These are phyloP conservation scores for Anomalospiza imberbis DNA, from an alignment of 2,797 vertebrate species.

Conservation along the genomic window DNA sequence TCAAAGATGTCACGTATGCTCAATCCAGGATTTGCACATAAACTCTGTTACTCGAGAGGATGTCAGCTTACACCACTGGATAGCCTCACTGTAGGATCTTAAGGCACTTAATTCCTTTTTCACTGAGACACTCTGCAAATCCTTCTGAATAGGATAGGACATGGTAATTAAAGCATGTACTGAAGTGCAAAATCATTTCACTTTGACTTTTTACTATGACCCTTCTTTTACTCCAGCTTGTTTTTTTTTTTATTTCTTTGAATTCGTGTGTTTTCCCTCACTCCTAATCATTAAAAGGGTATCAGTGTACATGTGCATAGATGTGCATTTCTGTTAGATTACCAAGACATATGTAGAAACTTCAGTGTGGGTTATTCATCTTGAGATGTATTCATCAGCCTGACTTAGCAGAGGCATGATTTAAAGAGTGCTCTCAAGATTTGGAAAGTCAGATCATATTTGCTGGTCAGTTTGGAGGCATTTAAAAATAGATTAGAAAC, in stretches of 20 bases:
- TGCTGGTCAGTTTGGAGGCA: background rate
- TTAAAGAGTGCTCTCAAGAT: background rate
- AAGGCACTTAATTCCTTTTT: conserved; percentile 8
- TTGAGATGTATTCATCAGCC: background rate
- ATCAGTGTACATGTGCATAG: background rate
- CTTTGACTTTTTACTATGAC: background rate
- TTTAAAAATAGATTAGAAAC: background rate
- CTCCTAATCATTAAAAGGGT: background rate
- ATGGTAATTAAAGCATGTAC: background rate
- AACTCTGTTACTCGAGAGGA: background rate
- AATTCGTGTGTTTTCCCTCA: background rate
- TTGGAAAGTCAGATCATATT: background rate
- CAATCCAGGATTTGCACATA: background rate
- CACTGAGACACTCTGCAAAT: background rate
- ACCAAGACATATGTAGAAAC: background rate
- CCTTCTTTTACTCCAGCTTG: background rate
- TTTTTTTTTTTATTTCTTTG: background rate
- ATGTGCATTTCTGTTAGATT: background rate
- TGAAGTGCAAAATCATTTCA: background rate
- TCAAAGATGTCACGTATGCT: background rate
- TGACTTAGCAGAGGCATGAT: background rate
- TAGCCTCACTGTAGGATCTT: background rate
- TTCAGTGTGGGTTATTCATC: background rate
- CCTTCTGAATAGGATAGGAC: background rate
- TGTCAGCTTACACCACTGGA: background rate